Base-by-base conservation (phyloP, 30 jellyfish, hydroid and myxozoan species). In the Hydra vulgaris region DNA sequence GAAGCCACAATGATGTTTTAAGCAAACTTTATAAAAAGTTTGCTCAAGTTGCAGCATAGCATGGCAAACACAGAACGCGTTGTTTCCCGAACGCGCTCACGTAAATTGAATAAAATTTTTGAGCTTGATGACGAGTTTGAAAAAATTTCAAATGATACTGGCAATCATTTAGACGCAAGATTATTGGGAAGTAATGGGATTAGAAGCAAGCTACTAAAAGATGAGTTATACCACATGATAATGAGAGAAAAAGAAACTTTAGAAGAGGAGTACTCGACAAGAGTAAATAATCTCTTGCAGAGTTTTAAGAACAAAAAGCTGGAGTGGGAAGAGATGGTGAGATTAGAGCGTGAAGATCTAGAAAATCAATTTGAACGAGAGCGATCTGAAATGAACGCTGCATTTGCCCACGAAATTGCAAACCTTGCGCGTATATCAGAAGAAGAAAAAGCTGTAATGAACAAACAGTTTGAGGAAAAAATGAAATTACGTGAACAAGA, bases 241-340 rank as follows among this genome's bases (percentile, higher is more conserved):
- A 69, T 74, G 61, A 82, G 98, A 66, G 98, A 92, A 84, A 92
- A 78, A 69, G 96, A 92, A 0, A 72, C 94, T 26, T 86, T 92
- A 95, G 98, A 92, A 61, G 74, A 80, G 80, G 92, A 87, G 19
- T 83, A 87, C 66, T 56, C 72, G 20, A 66, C 55, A 79, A 92
- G 86, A 61, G 88, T 92, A 18, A 94, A 86, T 53, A 92, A 80
- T 52, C 90, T 92, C 24, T 85, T 92, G 72, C 81, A 88, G 72
- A 89, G 96, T 1, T 92, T 92, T 70, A 87, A 87, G 53, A 72
- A 25, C 17, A 92, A 92, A 79, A 92, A 92, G 79, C 78, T 79
- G 0, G 98, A 92, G 55, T 92, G 98, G 98, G 98, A 92, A 72
- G 86, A 77, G 26, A 79, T 92, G 74, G 98, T 92, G 81, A 80